Conservation (phyloP, 2,888 invertebrate genomes). For the Tuberolachnus salignus region DNA sequence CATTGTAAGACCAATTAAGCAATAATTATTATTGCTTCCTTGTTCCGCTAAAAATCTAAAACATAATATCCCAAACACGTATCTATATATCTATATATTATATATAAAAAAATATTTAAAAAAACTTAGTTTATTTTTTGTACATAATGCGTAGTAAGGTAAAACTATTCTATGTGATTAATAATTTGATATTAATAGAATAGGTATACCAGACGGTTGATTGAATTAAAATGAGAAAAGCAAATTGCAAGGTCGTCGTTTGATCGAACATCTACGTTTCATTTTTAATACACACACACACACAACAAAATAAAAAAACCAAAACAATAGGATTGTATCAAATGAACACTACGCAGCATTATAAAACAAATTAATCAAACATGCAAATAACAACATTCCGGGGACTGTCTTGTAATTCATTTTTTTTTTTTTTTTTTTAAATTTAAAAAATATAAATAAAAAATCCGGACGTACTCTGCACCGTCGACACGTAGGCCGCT, state of each 20-base stretch:
- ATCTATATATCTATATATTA: neutral
- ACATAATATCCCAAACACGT: neutral
- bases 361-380: neutral
- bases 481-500: too few species aligned
- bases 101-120: neutral
- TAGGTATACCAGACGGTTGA: neutral
- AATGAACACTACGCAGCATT: neutral
- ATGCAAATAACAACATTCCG: neutral
- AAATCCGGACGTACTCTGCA: neutral
- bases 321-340: neutral
- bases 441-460: neutral
- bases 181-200: neutral
- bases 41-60: too few species aligned
- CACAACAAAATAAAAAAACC: too few species aligned
- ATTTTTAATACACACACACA: neutral
- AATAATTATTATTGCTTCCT: too few species aligned
- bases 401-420: neutral
- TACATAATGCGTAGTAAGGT: neutral
- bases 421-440: slow-evolving; percentile 1
- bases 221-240: neutral
- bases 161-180: neutral
- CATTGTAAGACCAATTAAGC: too few species aligned
- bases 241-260: neutral
- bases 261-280: neutral
- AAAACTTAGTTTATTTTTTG: neutral